Evolutionary conservation across 2,888 invertebrate species (phyloP), one percentile per base, ranked within the genome.

Genomic region (Dromius quadrimaculatus): DNA sequence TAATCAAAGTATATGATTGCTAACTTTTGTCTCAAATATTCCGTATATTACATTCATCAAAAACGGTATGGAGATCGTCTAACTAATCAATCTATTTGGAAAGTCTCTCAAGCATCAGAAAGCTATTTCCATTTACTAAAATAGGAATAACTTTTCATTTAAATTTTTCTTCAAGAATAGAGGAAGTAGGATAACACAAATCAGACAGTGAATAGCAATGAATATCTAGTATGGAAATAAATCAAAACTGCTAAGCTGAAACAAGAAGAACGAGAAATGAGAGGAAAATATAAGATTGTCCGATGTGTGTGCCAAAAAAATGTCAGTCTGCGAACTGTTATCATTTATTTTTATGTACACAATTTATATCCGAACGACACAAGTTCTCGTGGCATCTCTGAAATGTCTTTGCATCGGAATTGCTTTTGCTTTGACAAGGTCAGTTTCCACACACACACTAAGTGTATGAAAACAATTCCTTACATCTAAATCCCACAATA

Each of bases 281-380:
- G 61, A 38, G 41, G 20, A 41, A 54, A 54, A 54, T 38, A 38
- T 41, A 23, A 61, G 22, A 61, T 61, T 38, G 61, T 41, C 41
- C 38, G 41, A 38, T 61, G 61, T 41, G 61, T 61, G 22, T 61
- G 38, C 61, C 61, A 61, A 38, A 41, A 61, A 61, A 61, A 61
- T 20, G 61, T 61, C 61, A 61, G 61, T 61, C 61, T 41, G 15
- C 61, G 41, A 41, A 61, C 38, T 61, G 61, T 61, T 61, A 61
- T 61, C 61, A 61, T 61, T 61, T 61, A 61, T 61, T 61, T 61
- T 61, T 61, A 61, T 61, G 41, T 61, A 61, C 41, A 41, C 61
- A 61, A 61, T 61, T 61, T 61, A 61, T 61, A 61, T 61, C 41
- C 61, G 61, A 61, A 61, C 61, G 61, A 61, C 61, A 41, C 38